Evolutionary conservation across 1,140 invertebrate genomes (phyloP).

Genomic region (Orussus abietinus): DNA sequence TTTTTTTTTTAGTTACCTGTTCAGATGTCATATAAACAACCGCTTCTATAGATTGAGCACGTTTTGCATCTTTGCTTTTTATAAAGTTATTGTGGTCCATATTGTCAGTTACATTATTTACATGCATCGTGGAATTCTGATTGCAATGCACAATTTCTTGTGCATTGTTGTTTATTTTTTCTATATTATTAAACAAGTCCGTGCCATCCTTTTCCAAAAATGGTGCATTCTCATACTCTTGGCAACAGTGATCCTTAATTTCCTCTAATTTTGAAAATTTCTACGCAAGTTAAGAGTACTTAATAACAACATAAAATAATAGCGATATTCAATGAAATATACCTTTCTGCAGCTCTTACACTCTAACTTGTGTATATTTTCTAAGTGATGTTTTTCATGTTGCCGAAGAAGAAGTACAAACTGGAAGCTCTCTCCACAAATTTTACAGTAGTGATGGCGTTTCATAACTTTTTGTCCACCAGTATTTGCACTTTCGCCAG

Average conservation of each 20-base stretch:
- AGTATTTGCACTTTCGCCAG: constrained; percentile 9
- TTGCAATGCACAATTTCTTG: no score
- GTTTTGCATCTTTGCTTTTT: constrained; percentile 14
- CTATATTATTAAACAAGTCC: constrained; percentile 15
- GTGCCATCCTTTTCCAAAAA: constrained; percentile 3
- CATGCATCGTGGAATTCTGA: no score
- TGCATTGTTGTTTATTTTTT: constrained; percentile 18
- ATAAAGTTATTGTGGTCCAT: constrained; percentile 21
- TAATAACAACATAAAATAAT: neutral
- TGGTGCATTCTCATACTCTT: constrained; percentile 15
- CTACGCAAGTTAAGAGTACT: constrained; percentile 4
- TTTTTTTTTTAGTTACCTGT: no score
- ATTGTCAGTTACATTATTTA: constrained; percentile 2
- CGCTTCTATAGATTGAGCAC: constrained; percentile 25
- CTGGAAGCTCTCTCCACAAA: constrained; percentile 46
- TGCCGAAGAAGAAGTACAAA: constrained; percentile 39
- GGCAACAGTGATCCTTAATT: constrained; percentile 20
- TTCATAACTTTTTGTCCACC: constrained; percentile 28
- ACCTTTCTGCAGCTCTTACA: constrained; percentile 28
- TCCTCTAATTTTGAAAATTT: constrained; percentile 26
- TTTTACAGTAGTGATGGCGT: constrained; percentile 43
- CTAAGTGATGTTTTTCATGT: constrained; percentile 37
- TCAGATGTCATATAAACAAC: constrained; percentile 34
- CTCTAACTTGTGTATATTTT: constrained; percentile 16
- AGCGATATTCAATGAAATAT: neutral